Evolutionary conservation across 2,113 vertebrate genomes (phyloP), one percentile per base, ranked within the genome.

Genomic region (Hypomesus transpacificus): DNA sequence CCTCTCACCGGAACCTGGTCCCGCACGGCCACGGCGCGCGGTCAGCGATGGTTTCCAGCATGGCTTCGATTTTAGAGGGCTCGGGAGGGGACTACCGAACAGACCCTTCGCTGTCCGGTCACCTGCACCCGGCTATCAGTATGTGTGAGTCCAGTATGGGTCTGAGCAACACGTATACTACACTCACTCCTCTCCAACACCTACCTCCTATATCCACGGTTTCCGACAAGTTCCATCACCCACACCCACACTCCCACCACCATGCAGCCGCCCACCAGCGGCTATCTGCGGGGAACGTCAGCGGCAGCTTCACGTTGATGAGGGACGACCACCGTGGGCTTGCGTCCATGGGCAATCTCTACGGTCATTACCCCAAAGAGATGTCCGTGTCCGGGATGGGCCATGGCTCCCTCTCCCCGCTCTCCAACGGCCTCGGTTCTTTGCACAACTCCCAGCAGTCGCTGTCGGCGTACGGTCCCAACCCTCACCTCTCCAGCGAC

Each of bases 251-350:
- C 58, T 91, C 95, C 52, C 95, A 94, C 57, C 94, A 96, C 82
- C 94, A 95, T 31, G 93, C 84, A 51, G 84, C 93, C 77, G 89
- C 93, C 72, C 96, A 96, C 74, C 95, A 95, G 82, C 95, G 95
- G 76, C 88, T 96, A 78, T 86, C 95, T 9, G 75, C 91, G 34
- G 93, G 95, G 78, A 96, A 95, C 89, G 96, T 98, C 59, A 95
- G 95, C 85, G 97, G 97, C 63, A 95, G 95, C 87, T 98, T 98
- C 88, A 94, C 96, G 76, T 93, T 98, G 71, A 97, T 98, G 96
- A 92, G 96, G 6, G 97, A 98, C 85, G 97, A 98, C 71, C 89
- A 97, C 75, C 89, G 95, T 72, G 92, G 95, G 31, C 89, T 98
- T 75, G 92, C 95, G 50, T 96, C 96, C 63, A 95, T 98, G 94